Evolutionary conservation across 2,797 vertebrate genomes (phyloP).

Genomic region (Siniperca scherzeri): DNA sequence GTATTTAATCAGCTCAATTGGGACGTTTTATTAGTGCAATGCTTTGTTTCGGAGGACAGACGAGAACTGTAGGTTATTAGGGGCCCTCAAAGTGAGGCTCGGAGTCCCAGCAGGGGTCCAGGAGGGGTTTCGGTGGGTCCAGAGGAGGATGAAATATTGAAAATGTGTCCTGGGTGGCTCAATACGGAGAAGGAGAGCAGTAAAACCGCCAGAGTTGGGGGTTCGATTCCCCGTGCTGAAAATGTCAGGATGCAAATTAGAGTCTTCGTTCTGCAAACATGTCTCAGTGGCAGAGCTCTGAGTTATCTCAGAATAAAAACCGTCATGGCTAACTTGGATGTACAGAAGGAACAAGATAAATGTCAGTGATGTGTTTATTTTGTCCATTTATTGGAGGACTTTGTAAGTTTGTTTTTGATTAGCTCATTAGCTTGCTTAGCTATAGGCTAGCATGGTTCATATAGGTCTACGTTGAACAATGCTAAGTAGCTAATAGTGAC

Average conservation of each 20-base stretch:
- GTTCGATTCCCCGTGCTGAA: constrained; percentile 51
- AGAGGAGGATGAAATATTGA: constrained; percentile 52
- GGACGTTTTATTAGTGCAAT: constrained; percentile 79
- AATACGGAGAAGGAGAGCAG: constrained; percentile 30
- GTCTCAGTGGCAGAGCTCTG: neutral
- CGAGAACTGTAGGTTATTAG: constrained; percentile 66
- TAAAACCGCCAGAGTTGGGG: constrained; percentile 1
- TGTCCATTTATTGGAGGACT: neutral
- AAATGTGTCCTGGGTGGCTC: constrained; percentile 57
- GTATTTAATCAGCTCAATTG: constrained; percentile 85
- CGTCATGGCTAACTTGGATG: neutral
- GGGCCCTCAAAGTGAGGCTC: constrained; percentile 39
- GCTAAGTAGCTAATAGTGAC: neutral
- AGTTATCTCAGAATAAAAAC: constrained; percentile 7
- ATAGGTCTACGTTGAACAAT: neutral
- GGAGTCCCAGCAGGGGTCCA: constrained; percentile 38
- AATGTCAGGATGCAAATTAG: constrained; percentile 64
- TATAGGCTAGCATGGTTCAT: neutral
- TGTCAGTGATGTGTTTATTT: neutral
- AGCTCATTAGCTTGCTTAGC: neutral
- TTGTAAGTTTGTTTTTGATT: neutral
- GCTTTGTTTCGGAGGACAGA: constrained; percentile 76
- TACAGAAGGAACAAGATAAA: neutral
- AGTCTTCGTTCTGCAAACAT: constrained; percentile 33
- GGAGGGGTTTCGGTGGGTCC: neutral